Evolutionary conservation across 2,888 invertebrate species (phyloP), one percentile per base, ranked within the genome.

Genomic region (Dicranocentrus wangi): DNA sequence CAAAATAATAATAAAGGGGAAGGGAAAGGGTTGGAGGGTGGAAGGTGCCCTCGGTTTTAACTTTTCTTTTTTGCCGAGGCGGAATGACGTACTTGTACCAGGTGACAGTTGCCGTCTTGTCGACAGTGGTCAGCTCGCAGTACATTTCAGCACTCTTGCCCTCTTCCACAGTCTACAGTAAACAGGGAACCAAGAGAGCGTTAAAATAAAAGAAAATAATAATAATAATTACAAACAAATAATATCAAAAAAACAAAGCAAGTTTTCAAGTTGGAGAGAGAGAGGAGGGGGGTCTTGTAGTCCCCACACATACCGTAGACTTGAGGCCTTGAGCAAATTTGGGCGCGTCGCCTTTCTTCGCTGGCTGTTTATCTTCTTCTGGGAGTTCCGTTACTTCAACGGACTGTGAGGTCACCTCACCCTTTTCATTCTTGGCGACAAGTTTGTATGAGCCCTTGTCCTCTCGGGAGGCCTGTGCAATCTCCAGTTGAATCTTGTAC

Each of bases 371-470:
- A 42, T 84, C 81, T 86, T 93, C 93, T 87, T 93, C 93, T 1
- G 94, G 94, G 86, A 96, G 93, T 85, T 96, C 95, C 65, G 93
- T 93, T 69, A 97, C 93, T 88, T 95, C 94, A 2, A 97, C 96
- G 78, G 93, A 91, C 89, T 96, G 95, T 27, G 97, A 97, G 15
- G 93, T 93, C 15, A 95, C 96, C 89, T 96, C 95, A 84, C 97
- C 97, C 89, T 97, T 96, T 87, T 96, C 96, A 88, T 97, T 97
- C 88, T 94, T 95, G 25, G 96, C 96, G 5, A 96, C 92, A 87
- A 97, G 90, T 89, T 96, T 96, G 89, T 97, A 97, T 79, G 93
- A 91, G 85, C 97, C 97, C 89, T 94, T 95, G 89, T 97, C 97
- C 21, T 90, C 90, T 88, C 93, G 92, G 83, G 93, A 92, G 28